Evolutionary conservation across 1,140 invertebrate species (phyloP).

Genomic region (Sipha flava): DNA sequence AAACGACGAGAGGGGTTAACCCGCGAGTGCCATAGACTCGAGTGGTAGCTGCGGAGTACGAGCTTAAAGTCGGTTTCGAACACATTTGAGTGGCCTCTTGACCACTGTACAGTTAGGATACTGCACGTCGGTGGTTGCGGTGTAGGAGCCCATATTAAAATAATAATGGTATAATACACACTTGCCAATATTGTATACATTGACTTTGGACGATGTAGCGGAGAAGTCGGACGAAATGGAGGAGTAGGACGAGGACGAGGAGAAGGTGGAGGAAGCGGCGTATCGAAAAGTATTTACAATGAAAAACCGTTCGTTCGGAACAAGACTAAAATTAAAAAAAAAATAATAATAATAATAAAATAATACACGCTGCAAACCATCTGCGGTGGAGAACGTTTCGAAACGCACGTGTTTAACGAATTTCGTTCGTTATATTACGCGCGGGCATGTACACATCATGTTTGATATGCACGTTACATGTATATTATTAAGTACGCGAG

Average conservation of each 20-base stretch:
- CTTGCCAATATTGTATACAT: neutral
- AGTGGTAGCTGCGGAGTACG: too few relatives aligned
- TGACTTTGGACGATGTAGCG: neutral
- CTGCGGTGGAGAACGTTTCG: neutral
- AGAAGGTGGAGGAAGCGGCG: neutral
- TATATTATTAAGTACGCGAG: neutral
- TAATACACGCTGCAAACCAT: neutral
- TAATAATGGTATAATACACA: neutral
- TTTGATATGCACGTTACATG: neutral
- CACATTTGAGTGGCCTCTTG: neutral
- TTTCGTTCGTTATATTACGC: neutral
- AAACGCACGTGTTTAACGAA: neutral
- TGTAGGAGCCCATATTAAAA: neutral
- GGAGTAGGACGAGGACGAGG: too few relatives aligned
- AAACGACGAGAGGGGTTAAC: too few relatives aligned
- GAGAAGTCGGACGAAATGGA: too few relatives aligned
- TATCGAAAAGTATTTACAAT: conserved; percentile 3
- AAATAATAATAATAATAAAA: neutral
- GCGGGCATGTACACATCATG: neutral
- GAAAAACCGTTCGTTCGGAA: neutral
- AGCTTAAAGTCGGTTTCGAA: neutral
- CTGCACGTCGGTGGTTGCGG: neutral
- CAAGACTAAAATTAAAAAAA: neutral
- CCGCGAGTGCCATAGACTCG: too few relatives aligned
- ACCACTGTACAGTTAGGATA: neutral